These are phyloP conservation scores for Campylomormyrus tamandua DNA, from an alignment of 2,113 vertebrate species.

Conservation along the genomic window DNA sequence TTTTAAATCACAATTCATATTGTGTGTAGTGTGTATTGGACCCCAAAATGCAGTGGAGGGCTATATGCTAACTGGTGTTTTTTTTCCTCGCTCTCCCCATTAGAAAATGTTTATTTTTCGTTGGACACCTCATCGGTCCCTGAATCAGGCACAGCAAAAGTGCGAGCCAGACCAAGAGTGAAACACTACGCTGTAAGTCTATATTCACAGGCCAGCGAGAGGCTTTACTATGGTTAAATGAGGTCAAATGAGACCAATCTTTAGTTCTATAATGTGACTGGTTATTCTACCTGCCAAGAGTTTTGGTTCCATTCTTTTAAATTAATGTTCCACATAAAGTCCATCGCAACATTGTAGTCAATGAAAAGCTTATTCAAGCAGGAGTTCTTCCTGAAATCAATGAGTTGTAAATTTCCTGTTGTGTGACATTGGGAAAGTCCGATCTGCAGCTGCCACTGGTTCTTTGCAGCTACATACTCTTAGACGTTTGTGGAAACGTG, in stretches of 20 bases:
- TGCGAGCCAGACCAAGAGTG: constrained; percentile 63
- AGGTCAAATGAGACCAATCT: background rate
- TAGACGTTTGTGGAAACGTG: background rate
- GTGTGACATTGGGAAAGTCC: background rate
- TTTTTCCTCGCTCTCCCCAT: constrained; percentile 16
- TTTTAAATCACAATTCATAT: background rate
- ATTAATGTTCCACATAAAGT: background rate
- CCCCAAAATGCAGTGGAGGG: background rate
- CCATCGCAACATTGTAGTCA: background rate
- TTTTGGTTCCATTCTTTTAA: background rate
- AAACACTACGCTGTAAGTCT: constrained; percentile 58
- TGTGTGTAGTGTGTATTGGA: background rate
- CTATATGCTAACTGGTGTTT: background rate
- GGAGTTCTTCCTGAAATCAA: background rate
- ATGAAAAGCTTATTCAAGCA: background rate
- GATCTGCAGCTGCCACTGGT: background rate
- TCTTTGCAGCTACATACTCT: background rate
- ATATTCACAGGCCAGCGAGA: background rate
- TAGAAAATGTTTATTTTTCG: constrained; percentile 49
- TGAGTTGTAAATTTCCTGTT: background rate
- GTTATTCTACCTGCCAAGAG: background rate
- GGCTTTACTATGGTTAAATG: background rate
- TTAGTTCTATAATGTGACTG: background rate
- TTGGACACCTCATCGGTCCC: constrained; percentile 41
- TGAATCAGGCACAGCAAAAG: constrained; percentile 65